Base-by-base conservation (phyloP, 2,113 vertebrate species). In the Toxostoma redivivum region DNA sequence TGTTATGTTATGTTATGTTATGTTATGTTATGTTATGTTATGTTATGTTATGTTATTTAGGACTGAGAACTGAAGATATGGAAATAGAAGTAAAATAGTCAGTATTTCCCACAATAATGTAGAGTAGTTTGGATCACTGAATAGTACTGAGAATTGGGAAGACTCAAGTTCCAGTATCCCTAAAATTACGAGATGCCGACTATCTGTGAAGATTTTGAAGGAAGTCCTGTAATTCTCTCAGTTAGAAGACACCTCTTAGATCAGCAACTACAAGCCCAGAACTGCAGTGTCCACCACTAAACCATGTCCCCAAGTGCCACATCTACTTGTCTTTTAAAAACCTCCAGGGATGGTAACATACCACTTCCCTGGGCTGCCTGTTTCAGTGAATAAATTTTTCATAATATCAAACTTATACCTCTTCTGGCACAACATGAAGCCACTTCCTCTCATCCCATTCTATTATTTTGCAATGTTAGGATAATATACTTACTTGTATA, bases 131-230 rank as follows among this genome's bases (percentile, higher is more conserved):
- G 28, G 15, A 62, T 60, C 18, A 33, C 18, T 72, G 53, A 88
- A 47, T 5, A 83, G 6, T 17, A 44, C 0, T n/a, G 24, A n/a
- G 37, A 81, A 84, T n/a, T 0, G 0, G 24, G 40, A 67, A 64
- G 27, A 44, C 28, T 82, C 22, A 27, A 40, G 9, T 83, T 84
- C 7, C 45, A 40, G 10, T 8, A 72, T 44, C 1, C 3, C 15
- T 0, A 0, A 53, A 69, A 15, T 62, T 23, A 66, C 5, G 28
- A 48, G 33, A 71, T 33, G 28, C 1, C 73, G 45, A 69, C 22
- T 31, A 33, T 27, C 37, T 62, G n/a, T 31, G 71, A 82, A 58
- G 35, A 61, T 7, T 6, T 1, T 62, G 19, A 17, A 17, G 5
- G 9, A 87, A 61, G 25, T 84, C 33, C 33, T 51, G 17, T 8